These are phyloP conservation scores for Pteronotus mesoamericanus DNA, from an alignment of 2,797 vertebrate species.

Conservation along the genomic window DNA sequence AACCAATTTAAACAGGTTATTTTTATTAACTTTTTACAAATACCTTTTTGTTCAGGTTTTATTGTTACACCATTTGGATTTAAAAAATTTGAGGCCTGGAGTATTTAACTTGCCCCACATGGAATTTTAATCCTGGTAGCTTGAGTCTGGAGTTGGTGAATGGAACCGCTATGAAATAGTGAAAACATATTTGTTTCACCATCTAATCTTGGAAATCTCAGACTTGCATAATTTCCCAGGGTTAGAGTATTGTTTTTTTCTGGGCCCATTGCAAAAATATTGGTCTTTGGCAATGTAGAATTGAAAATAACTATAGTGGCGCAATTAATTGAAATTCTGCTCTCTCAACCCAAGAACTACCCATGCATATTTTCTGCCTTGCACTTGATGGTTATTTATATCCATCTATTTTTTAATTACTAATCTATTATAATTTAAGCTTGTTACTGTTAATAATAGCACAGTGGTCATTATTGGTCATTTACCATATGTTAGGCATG, in stretches of 20 bases:
- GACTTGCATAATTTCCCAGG: background rate
- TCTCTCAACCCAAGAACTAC: background rate
- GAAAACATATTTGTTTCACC: background rate
- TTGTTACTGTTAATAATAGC: background rate
- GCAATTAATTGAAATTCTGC: background rate
- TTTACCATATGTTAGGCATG: background rate
- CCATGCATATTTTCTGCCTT: background rate
- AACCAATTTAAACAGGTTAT: background rate
- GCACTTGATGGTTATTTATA: background rate
- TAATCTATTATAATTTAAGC: background rate
- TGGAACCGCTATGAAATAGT: background rate
- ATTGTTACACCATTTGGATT: background rate
- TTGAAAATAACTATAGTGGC: background rate
- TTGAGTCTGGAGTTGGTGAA: background rate
- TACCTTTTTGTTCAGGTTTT: background rate
- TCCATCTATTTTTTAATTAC: background rate
- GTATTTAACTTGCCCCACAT: background rate
- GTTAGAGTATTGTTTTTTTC: background rate
- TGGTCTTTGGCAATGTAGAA: background rate
- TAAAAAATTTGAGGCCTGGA: background rate
- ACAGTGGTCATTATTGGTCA: background rate
- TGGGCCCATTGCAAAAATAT: background rate
- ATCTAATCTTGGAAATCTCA: slow-evolving; percentile 3
- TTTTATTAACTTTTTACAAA: background rate
- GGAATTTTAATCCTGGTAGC: background rate